phyloP scores from a whole-genome alignment of 2,888 invertebrate species.

The Gnatocerus cornutus region DNA sequence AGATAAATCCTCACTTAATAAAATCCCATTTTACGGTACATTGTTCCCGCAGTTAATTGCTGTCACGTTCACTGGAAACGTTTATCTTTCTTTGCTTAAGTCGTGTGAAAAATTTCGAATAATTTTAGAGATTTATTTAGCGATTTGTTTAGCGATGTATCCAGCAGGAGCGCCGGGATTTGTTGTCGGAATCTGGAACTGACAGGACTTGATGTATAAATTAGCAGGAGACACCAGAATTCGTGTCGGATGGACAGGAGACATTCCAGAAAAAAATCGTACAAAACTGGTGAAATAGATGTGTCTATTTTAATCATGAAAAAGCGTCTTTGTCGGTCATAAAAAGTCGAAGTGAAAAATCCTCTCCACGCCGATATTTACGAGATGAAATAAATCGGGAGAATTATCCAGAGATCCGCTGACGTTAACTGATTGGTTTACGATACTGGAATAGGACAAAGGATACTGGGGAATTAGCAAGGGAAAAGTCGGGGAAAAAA shows the following conservation, averaged over 20 bases:
- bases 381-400: background rate
- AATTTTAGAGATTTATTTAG: background rate
- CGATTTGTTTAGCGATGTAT: background rate
- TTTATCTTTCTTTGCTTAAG: no score
- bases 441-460: background rate
- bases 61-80: no score
- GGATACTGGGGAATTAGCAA: background rate
- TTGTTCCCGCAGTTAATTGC: constrained; percentile 31
- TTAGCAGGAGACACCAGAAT: constrained; percentile 1
- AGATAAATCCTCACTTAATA: constrained; percentile 17
- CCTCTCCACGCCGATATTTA: background rate
- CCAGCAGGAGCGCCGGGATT: background rate
- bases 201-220: constrained; percentile 9
- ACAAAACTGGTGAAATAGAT: no score
- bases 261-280: no score
- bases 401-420: constrained; percentile 17
- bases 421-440: constrained; percentile 5
- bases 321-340: no score
- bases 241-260: constrained; percentile 1
- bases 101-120: no score
- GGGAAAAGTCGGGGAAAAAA: no score
- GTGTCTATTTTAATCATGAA: no score
- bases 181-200: background rate
- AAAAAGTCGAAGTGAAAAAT: background rate
- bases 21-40: constrained; percentile 29